A percentile compares a stretch with the other conserved stretches of the same genome.
Conservation (phyloP, 2,888 invertebrate genomes). For the Leptinotarsa rubiginosa region DNA sequence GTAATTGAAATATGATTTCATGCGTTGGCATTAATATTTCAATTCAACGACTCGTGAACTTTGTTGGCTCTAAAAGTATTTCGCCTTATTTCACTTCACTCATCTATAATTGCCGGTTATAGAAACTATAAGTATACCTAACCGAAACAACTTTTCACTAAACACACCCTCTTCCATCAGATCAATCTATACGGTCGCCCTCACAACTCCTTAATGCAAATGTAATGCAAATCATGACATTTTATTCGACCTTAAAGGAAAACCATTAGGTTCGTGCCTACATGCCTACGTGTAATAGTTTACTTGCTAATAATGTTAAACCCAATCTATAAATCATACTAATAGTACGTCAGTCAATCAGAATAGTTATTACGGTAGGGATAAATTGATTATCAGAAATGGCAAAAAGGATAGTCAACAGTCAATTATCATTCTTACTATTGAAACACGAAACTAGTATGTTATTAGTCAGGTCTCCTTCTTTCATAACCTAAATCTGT, state of each 20-base stretch:
- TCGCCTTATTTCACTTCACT: background rate
- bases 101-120: conserved; percentile 1
- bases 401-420: conserved; percentile 26
- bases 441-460: conserved; percentile 8
- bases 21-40: no score
- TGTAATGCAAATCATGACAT: conserved; percentile 48
- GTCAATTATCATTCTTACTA: conserved; percentile 22
- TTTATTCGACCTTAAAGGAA: conserved; percentile 41
- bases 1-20: background rate
- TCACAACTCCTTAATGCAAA: conserved; percentile 41
- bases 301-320: conserved; percentile 40
- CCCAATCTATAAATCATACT: conserved; percentile 44
- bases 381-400: conserved; percentile 31
- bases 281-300: conserved; percentile 36
- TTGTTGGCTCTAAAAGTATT: background rate
- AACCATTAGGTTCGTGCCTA: conserved; percentile 41
- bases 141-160: conserved; percentile 6
- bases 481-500: no score
- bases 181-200: conserved; percentile 32
- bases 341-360: conserved; percentile 42
- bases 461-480: no score
- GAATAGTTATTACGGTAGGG: conserved; percentile 26
- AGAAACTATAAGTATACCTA: conserved; percentile 6
- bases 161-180: conserved; percentile 27
- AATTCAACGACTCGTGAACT: no score